Evolutionary conservation across 2,797 vertebrate genomes (phyloP).

Genomic region (Odontamblyopus lacepedii): DNA sequence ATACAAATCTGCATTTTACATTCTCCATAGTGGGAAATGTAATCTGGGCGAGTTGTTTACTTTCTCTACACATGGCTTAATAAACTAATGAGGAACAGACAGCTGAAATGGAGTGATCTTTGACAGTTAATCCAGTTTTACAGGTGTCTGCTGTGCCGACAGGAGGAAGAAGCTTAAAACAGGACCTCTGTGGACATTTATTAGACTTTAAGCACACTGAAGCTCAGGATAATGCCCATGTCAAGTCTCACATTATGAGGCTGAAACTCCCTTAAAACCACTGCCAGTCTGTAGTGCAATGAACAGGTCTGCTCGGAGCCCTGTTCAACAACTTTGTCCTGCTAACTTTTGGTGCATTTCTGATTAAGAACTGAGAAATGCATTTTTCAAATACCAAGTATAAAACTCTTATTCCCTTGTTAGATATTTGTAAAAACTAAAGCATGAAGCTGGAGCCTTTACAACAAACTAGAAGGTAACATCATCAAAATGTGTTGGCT

Average conservation of each 20-base stretch:
- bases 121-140: conserved; percentile 27
- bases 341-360: neutral
- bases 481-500: neutral
- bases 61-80: conserved; percentile 21
- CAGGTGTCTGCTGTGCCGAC: conserved; percentile 18
- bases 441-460: neutral
- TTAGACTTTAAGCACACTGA: conserved; percentile 33
- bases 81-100: conserved; percentile 7
- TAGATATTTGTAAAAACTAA: neutral
- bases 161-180: conserved; percentile 21
- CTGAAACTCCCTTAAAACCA: conserved; percentile 26
- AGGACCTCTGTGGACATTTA: conserved; percentile 22
- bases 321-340: neutral
- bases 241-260: conserved; percentile 15
- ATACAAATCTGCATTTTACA: conserved; percentile 54
- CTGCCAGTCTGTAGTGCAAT: neutral
- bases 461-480: neutral
- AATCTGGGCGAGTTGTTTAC: conserved; percentile 19
- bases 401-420: neutral
- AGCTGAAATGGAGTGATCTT: conserved; percentile 30
- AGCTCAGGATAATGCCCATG: conserved; percentile 55
- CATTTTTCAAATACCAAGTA: neutral
- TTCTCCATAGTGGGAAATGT: conserved; percentile 26
- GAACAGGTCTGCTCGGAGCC: neutral
- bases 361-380: neutral